Evolutionary conservation across 2,888 invertebrate species (phyloP).

Genomic region (Drosophila prolongata): DNA sequence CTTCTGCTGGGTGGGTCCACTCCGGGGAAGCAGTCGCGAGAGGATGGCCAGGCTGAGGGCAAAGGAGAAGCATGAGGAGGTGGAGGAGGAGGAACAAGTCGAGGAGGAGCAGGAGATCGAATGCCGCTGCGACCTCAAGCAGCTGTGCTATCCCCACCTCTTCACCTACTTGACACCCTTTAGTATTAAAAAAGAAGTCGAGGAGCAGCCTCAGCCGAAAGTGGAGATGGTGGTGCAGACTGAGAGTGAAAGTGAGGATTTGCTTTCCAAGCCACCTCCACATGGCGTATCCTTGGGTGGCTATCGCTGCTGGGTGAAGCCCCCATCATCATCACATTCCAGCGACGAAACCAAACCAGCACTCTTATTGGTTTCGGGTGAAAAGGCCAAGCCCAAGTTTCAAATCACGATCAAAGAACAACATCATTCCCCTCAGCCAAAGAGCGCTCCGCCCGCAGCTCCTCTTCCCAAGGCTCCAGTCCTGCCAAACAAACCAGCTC

Average conservation of each 20-base stretch:
- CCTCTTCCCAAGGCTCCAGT: constrained; percentile 8
- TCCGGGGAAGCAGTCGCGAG: constrained; percentile 41
- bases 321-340: not conserved
- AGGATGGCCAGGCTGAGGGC: constrained; percentile 4
- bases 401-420: constrained; percentile 40
- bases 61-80: constrained; percentile 2
- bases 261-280: constrained; percentile 33
- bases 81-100: not conserved
- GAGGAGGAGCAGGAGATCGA: constrained; percentile 28
- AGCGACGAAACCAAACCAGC: constrained; percentile 15
- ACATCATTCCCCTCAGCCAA: constrained; percentile 9
- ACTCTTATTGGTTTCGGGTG: constrained; percentile 12
- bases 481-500: constrained; percentile 7
- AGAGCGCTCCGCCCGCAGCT: not conserved
- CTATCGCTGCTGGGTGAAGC: constrained; percentile 56
- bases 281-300: constrained; percentile 47
- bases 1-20: constrained; percentile 63
- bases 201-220: not conserved
- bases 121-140: constrained; percentile 55
- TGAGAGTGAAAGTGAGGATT: constrained; percentile 5
- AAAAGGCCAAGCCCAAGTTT: constrained; percentile 1
- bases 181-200: constrained; percentile 2
- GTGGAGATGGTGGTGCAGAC: not conserved
- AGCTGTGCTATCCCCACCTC: constrained; percentile 51
- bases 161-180: constrained; percentile 59